Conservation (phyloP, 2,888 invertebrate species). For the Drosophila tripunctata region DNA sequence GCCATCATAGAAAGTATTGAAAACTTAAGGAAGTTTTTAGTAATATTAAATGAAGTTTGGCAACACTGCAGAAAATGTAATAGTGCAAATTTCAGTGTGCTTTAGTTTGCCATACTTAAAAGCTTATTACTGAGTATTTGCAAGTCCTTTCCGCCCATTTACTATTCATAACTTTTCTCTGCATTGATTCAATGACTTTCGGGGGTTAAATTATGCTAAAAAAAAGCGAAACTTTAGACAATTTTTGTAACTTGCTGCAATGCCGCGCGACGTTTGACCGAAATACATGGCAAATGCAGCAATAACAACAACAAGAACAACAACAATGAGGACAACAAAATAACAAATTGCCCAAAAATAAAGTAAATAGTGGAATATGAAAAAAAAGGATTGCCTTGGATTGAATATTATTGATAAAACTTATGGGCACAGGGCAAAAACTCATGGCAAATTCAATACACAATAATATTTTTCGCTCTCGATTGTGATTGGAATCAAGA, state of each 20-base stretch:
- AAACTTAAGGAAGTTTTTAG: no score
- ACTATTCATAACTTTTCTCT: not conserved
- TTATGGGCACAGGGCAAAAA: conserved; percentile 59
- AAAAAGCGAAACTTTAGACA: conserved; percentile 55
- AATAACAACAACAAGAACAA: conserved; percentile 25
- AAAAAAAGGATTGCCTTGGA: conserved; percentile 56
- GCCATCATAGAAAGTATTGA: no score
- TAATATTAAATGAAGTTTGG: no score
- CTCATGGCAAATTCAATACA: conserved; percentile 64
- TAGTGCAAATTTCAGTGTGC: no score
- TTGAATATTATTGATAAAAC: conserved; percentile 80
- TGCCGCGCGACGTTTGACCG: conserved; percentile 62
- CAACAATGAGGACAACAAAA: conserved; percentile 15
- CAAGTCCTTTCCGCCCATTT: not conserved
- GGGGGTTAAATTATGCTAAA: conserved; percentile 44
- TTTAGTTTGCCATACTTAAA: not conserved
- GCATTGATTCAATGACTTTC: conserved; percentile 24
- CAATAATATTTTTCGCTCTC: conserved; percentile 25
- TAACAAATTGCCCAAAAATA: conserved; percentile 42
- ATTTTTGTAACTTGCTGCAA: conserved; percentile 46
- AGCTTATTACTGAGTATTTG: not conserved
- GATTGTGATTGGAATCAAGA: conserved; percentile 1
- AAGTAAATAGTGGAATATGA: conserved; percentile 25
- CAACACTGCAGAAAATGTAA: no score
- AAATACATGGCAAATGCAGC: conserved; percentile 61